Evolutionary conservation across 2,888 invertebrate species (phyloP), one percentile per base, ranked within the genome.

Genomic region (Suillia variegata): DNA sequence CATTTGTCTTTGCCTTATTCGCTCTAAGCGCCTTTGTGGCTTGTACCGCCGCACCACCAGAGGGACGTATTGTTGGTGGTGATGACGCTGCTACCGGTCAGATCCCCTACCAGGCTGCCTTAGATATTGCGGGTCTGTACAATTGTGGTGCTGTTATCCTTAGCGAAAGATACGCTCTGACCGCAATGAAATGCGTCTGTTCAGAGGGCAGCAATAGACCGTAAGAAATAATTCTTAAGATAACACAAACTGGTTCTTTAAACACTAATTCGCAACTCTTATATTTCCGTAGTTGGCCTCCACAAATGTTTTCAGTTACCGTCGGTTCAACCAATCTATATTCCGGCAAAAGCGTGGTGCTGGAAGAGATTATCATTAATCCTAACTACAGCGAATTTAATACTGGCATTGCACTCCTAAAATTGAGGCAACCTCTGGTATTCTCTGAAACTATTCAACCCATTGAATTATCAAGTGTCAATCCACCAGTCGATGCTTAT

Each of bases 61-160:
- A 74, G 48, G 58, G 60, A 2, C 73, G 74, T 52, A 72, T 83
- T 31, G 75, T 78, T 13, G 79, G 79, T 12, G 83, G 82, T 6
- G 68, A 74, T 13, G 72, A 77, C 57, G 83, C 81, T 6, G 62
- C 61, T 0, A 58, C 67, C 17, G 78, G 77, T 1, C 78, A 82
- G 62, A 66, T 80, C 67, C 82, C 83, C 20, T 79, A 80, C 60
- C 80, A 80, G 71, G 75, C 77, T 1, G 75, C 82, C 2, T 65
- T 81, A 10, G 65, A 67, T 47, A 48, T 74, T 5, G 70, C 64
- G 0, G 74, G 74, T 5, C 54, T 56, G 26, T 70, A 70, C 56
- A 68, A 64, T n/a, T 80, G 80, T 53, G 79, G 80, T 1, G 80
- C 75, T 2, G 71, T 71, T 1, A 72, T 82, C 48, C 53, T 82